Evolutionary conservation across 2,113 vertebrate species (phyloP).

Genomic region (Seriola rivoliana): DNA sequence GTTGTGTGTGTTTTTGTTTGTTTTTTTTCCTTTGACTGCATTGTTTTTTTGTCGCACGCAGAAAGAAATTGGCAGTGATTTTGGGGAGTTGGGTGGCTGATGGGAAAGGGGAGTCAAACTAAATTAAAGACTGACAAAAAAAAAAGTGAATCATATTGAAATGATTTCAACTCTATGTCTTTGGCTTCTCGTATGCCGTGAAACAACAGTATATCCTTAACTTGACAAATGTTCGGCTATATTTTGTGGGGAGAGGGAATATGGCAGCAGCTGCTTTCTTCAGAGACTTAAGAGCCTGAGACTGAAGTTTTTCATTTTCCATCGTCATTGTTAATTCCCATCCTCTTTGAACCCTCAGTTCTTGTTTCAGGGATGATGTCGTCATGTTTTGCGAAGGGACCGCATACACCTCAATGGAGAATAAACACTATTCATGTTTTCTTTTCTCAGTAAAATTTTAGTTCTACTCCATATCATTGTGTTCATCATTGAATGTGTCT

Average conservation of each 20-base stretch:
- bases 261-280: conserved; percentile 74
- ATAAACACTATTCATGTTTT: conserved; percentile 77
- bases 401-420: conserved; percentile 78
- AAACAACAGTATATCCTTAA: conserved; percentile 78
- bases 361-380: conserved; percentile 81
- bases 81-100: conserved; percentile 58
- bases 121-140: conserved; percentile 75
- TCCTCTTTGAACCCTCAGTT: conserved; percentile 63
- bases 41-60: conserved; percentile 73
- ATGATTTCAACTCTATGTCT: conserved; percentile 71
- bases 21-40: conserved; percentile 67
- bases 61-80: conserved; percentile 73
- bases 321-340: conserved; percentile 66
- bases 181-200: conserved; percentile 68
- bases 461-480: conserved; percentile 59
- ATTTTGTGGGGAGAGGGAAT: conserved; percentile 72
- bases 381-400: conserved; percentile 73
- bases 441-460: conserved; percentile 47
- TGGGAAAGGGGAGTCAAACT: conserved; percentile 72
- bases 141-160: conserved; percentile 73
- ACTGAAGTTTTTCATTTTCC: conserved; percentile 62
- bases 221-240: conserved; percentile 80
- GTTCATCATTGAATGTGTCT: conserved; percentile 71
- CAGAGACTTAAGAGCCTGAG: conserved; percentile 78
- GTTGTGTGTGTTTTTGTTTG: conserved; percentile 28